A percentile compares a stretch with the other conserved stretches of the same genome.
These are phyloP conservation scores for Drosophila ficusphila DNA, from an alignment of 1,140 invertebrate species.

Conservation along the genomic window DNA sequence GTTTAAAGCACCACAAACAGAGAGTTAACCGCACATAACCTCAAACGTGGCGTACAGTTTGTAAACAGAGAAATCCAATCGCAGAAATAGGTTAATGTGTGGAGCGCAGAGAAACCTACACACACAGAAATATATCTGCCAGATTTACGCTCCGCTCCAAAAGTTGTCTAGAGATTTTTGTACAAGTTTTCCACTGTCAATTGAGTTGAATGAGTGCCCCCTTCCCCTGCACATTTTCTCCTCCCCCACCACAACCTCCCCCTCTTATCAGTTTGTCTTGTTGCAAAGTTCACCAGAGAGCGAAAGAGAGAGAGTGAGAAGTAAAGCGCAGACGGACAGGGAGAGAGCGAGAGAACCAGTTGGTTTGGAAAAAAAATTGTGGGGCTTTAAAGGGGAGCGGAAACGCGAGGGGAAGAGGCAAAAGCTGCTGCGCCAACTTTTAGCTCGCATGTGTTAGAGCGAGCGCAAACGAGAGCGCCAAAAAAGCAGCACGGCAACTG, in stretches of 20 bases:
- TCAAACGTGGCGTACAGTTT: slow-evolving; percentile 76
- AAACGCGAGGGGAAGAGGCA: not conserved
- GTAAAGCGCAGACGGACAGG: slow-evolving; percentile 23
- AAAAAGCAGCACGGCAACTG: slow-evolving; percentile 42
- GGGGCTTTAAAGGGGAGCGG: not conserved
- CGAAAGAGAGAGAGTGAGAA: slow-evolving; percentile 28
- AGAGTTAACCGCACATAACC: slow-evolving; percentile 17
- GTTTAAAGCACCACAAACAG: not conserved
- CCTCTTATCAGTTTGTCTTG: slow-evolving; percentile 49
- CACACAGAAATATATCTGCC: slow-evolving; percentile 12
- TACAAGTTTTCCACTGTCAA: slow-evolving; percentile 73
- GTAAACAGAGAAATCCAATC: slow-evolving; percentile 76
- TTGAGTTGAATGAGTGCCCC: slow-evolving; percentile 78
- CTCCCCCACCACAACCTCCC: not conserved
- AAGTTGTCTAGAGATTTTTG: slow-evolving; percentile 71
- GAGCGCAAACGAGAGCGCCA: slow-evolving; percentile 76
- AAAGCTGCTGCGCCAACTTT: slow-evolving; percentile 73
- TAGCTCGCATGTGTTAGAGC: slow-evolving; percentile 69
- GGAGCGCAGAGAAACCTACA: slow-evolving; percentile 46
- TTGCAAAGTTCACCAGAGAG: slow-evolving; percentile 40
- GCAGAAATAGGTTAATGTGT: slow-evolving; percentile 69
- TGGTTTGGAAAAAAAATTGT: slow-evolving; percentile 6
- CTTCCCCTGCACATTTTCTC: too few relatives aligned
- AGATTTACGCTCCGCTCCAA: slow-evolving; percentile 66
- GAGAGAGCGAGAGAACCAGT: slow-evolving; percentile 53